A percentile compares a stretch with the other conserved stretches of the same genome.
These are phyloP conservation scores for Lateolabrax maculatus DNA, from an alignment of 2,797 vertebrate species.

Conservation along the genomic window DNA sequence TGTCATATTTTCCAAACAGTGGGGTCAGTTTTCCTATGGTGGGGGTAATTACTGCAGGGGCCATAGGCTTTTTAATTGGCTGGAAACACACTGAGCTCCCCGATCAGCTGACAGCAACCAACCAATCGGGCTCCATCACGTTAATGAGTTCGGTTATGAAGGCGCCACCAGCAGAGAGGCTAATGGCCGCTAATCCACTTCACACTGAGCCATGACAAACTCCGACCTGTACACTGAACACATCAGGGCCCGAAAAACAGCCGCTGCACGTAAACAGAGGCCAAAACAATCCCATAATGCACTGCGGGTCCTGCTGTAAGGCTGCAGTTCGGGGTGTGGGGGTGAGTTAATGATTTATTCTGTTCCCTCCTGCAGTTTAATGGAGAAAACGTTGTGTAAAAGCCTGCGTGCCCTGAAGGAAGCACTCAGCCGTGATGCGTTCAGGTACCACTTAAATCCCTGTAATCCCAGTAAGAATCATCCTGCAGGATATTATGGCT, in stretches of 20 bases:
- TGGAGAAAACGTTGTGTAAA: slow-evolving; percentile 28
- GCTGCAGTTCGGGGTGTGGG: slow-evolving; percentile 6
- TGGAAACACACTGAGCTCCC: not conserved
- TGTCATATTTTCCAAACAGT: not conserved
- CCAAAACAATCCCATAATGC: slow-evolving; percentile 33
- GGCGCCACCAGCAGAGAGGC: slow-evolving; percentile 14
- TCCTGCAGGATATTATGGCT: slow-evolving; percentile 23
- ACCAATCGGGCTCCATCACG: not conserved
- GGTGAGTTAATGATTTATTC: not conserved
- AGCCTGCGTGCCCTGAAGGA: slow-evolving; percentile 45
- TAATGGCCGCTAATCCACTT: slow-evolving; percentile 26
- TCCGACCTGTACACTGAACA: not conserved
- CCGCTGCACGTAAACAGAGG: not conserved
- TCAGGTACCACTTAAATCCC: slow-evolving; percentile 53
- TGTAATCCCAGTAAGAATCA: slow-evolving; percentile 14
- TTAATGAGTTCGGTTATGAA: slow-evolving; percentile 22
- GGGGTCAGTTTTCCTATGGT: slow-evolving; percentile 27
- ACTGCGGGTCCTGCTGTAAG: not conserved
- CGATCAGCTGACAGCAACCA: slow-evolving; percentile 2
- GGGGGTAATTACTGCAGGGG: slow-evolving; percentile 30
- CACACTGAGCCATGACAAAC: slow-evolving; percentile 15
- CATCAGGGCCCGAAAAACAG: not conserved
- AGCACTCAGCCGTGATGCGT: slow-evolving; percentile 46
- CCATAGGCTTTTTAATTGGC: slow-evolving; percentile 16
- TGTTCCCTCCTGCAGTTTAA: not conserved